Percentiles rank a stretch among this genome's conserved stretches.
phyloP scores from a whole-genome alignment of 1,140 invertebrate species.

The Oncopodura yosiiana region DNA sequence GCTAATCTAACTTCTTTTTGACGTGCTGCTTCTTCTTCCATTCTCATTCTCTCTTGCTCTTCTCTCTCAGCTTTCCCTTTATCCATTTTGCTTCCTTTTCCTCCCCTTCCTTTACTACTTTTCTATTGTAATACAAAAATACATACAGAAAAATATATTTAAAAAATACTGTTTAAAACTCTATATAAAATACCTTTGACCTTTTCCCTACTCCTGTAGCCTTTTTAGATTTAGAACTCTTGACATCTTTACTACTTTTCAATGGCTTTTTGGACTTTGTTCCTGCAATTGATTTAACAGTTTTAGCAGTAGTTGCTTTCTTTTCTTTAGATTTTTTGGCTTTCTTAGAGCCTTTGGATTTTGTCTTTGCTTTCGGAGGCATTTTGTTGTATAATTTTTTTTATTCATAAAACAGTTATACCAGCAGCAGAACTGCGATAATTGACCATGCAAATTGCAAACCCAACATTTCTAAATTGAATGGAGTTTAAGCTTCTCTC shows the following conservation, averaged over 20 bases:
- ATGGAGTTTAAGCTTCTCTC: too few relatives aligned
- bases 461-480: too few relatives aligned
- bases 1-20: constrained; percentile 15
- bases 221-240: background rate
- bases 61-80: constrained; percentile 5
- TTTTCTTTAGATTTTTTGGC: too few relatives aligned
- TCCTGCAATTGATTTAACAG: too few relatives aligned
- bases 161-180: background rate
- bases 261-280: constrained; percentile 1
- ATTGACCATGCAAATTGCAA: too few relatives aligned
- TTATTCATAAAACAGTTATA: too few relatives aligned
- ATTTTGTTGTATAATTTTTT: too few relatives aligned
- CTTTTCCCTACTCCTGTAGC: background rate
- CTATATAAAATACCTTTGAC: background rate
- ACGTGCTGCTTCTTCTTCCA: background rate
- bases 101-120: constrained; percentile 9
- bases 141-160: background rate
- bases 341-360: too few relatives aligned
- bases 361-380: too few relatives aligned
- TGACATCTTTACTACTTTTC: background rate
- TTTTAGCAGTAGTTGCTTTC: too few relatives aligned
- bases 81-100: constrained; percentile 13
- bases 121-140: constrained; percentile 3
- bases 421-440: too few relatives aligned
- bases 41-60: too few relatives aligned